Conservation (phyloP, 2,888 invertebrate species). For the Timandra comae region DNA sequence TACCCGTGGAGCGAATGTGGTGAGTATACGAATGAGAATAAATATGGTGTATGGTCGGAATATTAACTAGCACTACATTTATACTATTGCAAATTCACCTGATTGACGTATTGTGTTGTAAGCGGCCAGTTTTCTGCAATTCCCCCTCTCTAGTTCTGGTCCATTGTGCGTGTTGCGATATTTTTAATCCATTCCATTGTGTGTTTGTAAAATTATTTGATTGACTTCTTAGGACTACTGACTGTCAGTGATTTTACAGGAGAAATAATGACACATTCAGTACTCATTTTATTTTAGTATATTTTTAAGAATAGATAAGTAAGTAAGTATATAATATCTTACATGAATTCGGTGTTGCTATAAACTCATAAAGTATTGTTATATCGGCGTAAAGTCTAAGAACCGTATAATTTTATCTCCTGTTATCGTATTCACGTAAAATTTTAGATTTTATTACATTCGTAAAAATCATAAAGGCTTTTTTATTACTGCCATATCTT, state of each 20-base stretch:
- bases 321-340: background rate
- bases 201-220: no score
- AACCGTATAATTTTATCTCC: slow-evolving; percentile 15
- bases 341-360: background rate
- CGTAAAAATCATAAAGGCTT: slow-evolving; percentile 28
- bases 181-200: no score
- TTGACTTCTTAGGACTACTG: no score
- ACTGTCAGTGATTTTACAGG: slow-evolving; percentile 1
- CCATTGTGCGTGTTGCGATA: no score
- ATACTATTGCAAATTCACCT: no score
- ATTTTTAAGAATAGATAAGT: no score
- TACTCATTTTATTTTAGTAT: background rate
- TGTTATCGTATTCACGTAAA: slow-evolving; percentile 29
- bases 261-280: background rate
- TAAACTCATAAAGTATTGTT: no score
- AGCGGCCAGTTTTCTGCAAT: background rate
- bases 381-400: background rate
- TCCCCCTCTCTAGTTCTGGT: no score
- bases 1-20: background rate
- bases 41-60: background rate
- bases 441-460: slow-evolving; percentile 26
- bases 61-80: no score
- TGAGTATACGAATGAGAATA: background rate
- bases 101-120: background rate
- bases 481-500: slow-evolving; percentile 27